Evolutionary conservation across 2,797 vertebrate genomes (phyloP), one percentile per base, ranked within the genome.

Genomic region (Acrossocheilus wenchowensis): DNA sequence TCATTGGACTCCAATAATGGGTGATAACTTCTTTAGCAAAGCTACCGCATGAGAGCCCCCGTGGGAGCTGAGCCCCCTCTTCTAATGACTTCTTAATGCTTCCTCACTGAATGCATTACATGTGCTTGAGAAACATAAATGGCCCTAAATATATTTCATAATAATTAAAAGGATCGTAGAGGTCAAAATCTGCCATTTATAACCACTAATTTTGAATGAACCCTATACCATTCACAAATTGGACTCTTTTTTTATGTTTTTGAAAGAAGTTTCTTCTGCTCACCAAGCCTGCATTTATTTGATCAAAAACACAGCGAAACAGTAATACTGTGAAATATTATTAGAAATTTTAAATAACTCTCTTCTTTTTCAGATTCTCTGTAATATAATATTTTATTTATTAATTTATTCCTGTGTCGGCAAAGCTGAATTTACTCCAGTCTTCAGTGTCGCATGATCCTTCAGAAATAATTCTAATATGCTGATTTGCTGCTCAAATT

Each of bases 1-100:
- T 92, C 94, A 90, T 86, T 83, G 77, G 78, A 82, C 72, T 77
- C 82, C 41, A 84, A 45, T 87, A 79, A 87, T 89, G 87, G 86
- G 79, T 85, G 73, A 89, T 82, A 90, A 87, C 86, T 80, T 82
- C 81, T 89, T 81, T 43, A 82, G 81, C 45, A 19, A 69, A 88
- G 75, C 71, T 45, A 36, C 45, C 12, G 19, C 50, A 68, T 19
- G 34, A 68, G 69, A 43, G 21, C 85, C 71, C 85, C 87, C 34
- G 19, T 71, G 86, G 73, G 88, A 82, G 21, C 64, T 10, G 26
- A 74, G 86, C 78, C 81, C 68, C 84, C 81, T 41, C 15, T 86
- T 85, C 84, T 88, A 90, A 84, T 78, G 74, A 48, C 86, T 83
- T 86, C 54, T 82, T 86, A 90, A 41, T 85, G 85, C 78, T 88